These are phyloP conservation scores for Daphoenositta chrysoptera DNA, from an alignment of 2,113 vertebrate species.

Conservation along the genomic window DNA sequence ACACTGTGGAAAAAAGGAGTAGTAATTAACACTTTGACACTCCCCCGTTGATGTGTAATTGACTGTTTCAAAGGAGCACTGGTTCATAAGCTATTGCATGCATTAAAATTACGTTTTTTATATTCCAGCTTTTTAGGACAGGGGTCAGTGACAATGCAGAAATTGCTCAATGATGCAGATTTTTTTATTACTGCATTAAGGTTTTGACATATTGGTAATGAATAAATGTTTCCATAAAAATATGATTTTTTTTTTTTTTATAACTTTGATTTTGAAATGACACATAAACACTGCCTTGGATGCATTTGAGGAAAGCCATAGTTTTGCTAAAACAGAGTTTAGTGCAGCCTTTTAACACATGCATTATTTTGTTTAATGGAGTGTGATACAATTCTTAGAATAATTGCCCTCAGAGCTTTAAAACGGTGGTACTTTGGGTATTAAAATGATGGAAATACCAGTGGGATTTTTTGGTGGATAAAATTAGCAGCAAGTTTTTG, in stretches of 20 bases:
- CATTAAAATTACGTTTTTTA: conserved; percentile 91
- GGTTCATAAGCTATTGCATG: conserved; percentile 84
- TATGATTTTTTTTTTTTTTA: conserved; percentile 20
- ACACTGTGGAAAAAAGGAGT: conserved; percentile 82
- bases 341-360: background rate
- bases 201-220: conserved; percentile 93
- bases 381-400: conserved; percentile 42
- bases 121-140: conserved; percentile 87
- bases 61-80: conserved; percentile 87
- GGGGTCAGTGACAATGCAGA: conserved; percentile 91
- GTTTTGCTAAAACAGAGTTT: conserved; percentile 41
- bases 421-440: background rate
- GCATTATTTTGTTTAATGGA: conserved; percentile 50
- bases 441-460: conserved; percentile 21
- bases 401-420: background rate
- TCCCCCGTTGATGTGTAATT: conserved; percentile 94
- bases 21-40: conserved; percentile 87
- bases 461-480: background rate
- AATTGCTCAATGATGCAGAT: conserved; percentile 87
- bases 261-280: conserved; percentile 75
- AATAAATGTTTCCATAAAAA: conserved; percentile 87
- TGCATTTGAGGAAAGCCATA: conserved; percentile 36
- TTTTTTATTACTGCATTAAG: conserved; percentile 95
- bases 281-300: conserved; percentile 25
- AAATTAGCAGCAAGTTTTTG: background rate